Base-by-base conservation (phyloP, 2,888 invertebrate genomes). In the Nasonia oneida region DNA sequence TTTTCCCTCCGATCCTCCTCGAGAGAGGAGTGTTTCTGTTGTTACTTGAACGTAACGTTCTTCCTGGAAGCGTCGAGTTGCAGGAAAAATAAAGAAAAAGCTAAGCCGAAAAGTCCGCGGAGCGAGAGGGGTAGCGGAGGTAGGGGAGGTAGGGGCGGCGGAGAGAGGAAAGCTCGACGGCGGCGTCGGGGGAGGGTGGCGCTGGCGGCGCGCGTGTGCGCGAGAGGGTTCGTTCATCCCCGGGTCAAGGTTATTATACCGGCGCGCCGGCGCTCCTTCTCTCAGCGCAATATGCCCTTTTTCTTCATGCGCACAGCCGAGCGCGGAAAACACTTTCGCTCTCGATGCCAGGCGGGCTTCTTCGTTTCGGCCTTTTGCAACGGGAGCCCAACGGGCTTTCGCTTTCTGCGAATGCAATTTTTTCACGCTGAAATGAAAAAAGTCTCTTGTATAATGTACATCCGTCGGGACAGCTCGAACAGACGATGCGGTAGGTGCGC, bases 201-300 rank as follows among this genome's bases (percentile, higher is more conserved):
- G 73, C 47, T n/a, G 76, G 70, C 3, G 39, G 78, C 73, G 57
- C 37, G 67, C 23, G 82, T 53, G n/a, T n/a, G 15, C 8, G 14
- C 42, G 89, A 90, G 90, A 37, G 92, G 93, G 92, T 83, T 93
- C 92, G 92, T 92, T 93, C 92, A 91, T 93, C 92, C 93, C 91
- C 91, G 92, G 93, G 93, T 93, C 93, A 93, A 93, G 93, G 93
- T 93, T 93, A 92, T 15, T 93, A 92, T 15, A 70, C 37, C 12
- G 53, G 15, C 75, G 61, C 71, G 61, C 80, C 80, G 76, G 29
- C 85, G 75, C 61, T 76, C 81, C 23, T 23, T 23, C 70, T 33
- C 61, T 61, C 70, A 4, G 6, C 70, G 15, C 70, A 42, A 23
- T 23, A 6, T 15, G n/a, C 67, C n/a, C 50, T 70, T 79, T 73